Evolutionary conservation across 2,113 vertebrate genomes (phyloP), one percentile per base, ranked within the genome.

Genomic region (Alaudala cheleensis): DNA sequence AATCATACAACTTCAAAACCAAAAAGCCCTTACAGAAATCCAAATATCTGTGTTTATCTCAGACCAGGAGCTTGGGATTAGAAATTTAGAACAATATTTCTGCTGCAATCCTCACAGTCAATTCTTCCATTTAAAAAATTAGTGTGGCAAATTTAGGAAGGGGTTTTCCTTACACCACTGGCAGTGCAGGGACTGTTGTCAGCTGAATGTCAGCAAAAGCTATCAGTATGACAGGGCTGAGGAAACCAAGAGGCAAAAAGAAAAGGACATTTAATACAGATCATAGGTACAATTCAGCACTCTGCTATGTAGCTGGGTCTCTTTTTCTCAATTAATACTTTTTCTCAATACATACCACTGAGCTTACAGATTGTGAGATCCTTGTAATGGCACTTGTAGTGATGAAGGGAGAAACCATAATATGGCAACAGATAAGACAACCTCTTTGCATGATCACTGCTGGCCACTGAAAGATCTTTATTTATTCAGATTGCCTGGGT

Each of bases 291-390:
- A 6, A 76, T 26, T 71, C 92, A 92, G 57, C 78, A 85, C 33
- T 79, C 34, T 78, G 21, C 28, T 56, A 5, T 39, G 19, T 44
- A 76, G 33, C 65, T 10, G 2, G 6, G 16, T 78, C 26, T 69
- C 24, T 72, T 88, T 76, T 60, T 47, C 58, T 51, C 25, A 13
- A 40, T 42, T 77, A 2, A 34, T 72, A 4, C 12, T n/a, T n/a
- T n/a, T n/a, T n/a, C n/a, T n/a, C n/a, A n/a, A 53, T 66, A 56
- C 11, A 0, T 57, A 33, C 11, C n/a, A 31, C 33, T 1, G 4
- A 23, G 14, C 34, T 74, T 28, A 53, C 7, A 58, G 45, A 28
- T 33, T 57, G 47, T 28, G 25, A 87, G 57, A 29, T 81, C 37
- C 54, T 61, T 73, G 28, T 49, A 45, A 13, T 3, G 4, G 69